These are phyloP conservation scores for Sinosuthora webbiana DNA, from an alignment of 2,113 vertebrate genomes.

Conservation along the genomic window DNA sequence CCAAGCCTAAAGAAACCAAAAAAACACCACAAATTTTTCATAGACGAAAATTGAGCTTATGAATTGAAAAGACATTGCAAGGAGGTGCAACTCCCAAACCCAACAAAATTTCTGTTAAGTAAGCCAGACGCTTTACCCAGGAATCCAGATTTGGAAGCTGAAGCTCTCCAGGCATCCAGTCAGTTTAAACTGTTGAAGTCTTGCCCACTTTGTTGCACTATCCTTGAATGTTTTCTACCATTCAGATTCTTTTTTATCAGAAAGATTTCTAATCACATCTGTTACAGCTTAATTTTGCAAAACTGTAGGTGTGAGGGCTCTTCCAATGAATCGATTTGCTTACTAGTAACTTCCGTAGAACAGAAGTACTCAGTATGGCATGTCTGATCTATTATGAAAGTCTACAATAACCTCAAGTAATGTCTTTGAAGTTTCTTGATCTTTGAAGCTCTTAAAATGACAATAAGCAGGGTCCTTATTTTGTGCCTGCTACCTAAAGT, in stretches of 20 bases:
- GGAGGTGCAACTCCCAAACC: not conserved
- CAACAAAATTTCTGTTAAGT: not conserved
- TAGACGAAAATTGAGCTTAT: not conserved
- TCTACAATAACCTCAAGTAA: not conserved
- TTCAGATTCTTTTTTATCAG: not conserved
- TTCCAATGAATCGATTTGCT: not conserved
- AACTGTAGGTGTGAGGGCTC: not conserved
- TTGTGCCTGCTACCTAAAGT: not conserved
- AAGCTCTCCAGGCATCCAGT: not conserved
- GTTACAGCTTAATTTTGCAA: not conserved
- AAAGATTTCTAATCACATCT: not conserved
- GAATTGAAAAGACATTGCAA: not conserved
- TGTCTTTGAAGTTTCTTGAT: not conserved
- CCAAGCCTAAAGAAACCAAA: not conserved
- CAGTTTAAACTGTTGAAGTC: not conserved
- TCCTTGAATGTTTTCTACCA: not conserved
- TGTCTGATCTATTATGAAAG: not conserved
- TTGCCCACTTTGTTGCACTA: not conserved
- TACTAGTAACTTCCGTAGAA: not conserved
- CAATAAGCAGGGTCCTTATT: not conserved
- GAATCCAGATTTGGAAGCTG: not conserved
- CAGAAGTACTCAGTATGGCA: not conserved
- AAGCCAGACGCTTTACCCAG: not conserved
- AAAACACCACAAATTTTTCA: not conserved
- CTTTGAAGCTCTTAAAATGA: not conserved